Evolutionary conservation across 2,888 invertebrate species (phyloP), one percentile per base, ranked within the genome.

Genomic region (Mesochorus sp.): DNA sequence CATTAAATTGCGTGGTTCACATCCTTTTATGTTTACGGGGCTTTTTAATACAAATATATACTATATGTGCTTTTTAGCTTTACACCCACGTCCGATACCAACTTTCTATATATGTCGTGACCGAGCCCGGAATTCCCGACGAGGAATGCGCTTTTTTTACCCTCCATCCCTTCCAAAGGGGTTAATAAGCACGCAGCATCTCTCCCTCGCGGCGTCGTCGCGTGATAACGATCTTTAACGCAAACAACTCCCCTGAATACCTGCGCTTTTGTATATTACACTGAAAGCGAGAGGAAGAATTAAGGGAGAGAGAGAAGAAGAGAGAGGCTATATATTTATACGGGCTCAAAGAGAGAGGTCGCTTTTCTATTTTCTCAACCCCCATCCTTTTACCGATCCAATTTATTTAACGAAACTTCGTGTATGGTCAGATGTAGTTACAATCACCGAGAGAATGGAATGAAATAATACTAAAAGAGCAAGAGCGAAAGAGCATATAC

Each of bases 151-250:
- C 34, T 73, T 74, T 62, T 67, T 76, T 76, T 72, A 53, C 26
- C 31, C 44, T 34, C 28, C 21, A 17, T 39, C 55, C 49, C 26
- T 42, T 49, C 62, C 51, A 51, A 67, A n/a, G 47, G 44, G 53
- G 68, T 70, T 76, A 73, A 80, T 71, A 78, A 78, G 64, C 78
- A 71, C 77, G 77, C 77, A 70, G 78, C 59, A 61, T 74, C 47
- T 42, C 61, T 68, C 59, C 66, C 78, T 44, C 51, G 17, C 53
- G 19, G 31, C 26, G 70, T 74, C 42, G 59, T 70, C 39, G 51
- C 37, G 53, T 47, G 78, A 75, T 80, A 67, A 72, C 68, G 67
- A 79, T 79, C 79, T 80, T 76, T 64, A 78, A 71, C 66, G 80
- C 68, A 79, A 80, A 80, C 76, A 79, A 64, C 51, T n/a, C 44